These are phyloP conservation scores for Diadumene lineata DNA, from an alignment of 92 coral and sea anemone genomes.

Conservation along the genomic window DNA sequence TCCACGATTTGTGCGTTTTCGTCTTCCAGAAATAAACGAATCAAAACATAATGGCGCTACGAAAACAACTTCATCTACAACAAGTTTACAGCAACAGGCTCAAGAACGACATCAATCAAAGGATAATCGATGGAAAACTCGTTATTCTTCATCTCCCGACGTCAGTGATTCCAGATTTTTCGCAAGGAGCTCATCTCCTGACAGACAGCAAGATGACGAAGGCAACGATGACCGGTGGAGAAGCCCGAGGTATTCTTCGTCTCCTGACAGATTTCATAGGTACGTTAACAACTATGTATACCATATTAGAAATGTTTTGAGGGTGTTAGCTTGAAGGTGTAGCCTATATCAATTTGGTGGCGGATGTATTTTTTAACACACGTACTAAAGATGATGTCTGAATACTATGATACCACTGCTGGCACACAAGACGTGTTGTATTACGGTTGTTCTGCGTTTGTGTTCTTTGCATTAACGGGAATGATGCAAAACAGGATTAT, in stretches of 20 bases:
- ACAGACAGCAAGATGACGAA: not conserved
- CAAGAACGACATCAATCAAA: not conserved
- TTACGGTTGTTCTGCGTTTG: too few relatives aligned
- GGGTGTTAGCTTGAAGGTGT: too few relatives aligned
- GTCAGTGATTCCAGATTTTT: not conserved
- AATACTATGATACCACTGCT: too few relatives aligned
- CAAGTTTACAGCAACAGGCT: not conserved
- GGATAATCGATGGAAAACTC: not conserved
- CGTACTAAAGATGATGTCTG: too few relatives aligned
- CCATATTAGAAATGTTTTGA: too few relatives aligned
- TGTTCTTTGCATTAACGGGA: too few relatives aligned
- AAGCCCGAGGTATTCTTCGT: not conserved
- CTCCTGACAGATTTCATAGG: too few relatives aligned
- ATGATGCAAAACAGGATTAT: too few relatives aligned
- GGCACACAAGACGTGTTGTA: too few relatives aligned
- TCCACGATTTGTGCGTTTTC: constrained; percentile 9
- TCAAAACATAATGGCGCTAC: not conserved
- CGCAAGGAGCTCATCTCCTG: constrained; percentile 12
- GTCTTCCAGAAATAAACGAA: constrained; percentile 10
- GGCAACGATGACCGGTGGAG: not conserved
- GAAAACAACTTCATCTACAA: constrained; percentile 18
- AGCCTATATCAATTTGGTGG: too few relatives aligned
- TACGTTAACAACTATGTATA: too few relatives aligned
- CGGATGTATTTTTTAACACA: too few relatives aligned
- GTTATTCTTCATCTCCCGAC: not conserved